A percentile compares a stretch with the other conserved stretches of the same genome.
phyloP scores from a whole-genome alignment of 2,113 vertebrate genomes.

The Apteryx owenii region DNA sequence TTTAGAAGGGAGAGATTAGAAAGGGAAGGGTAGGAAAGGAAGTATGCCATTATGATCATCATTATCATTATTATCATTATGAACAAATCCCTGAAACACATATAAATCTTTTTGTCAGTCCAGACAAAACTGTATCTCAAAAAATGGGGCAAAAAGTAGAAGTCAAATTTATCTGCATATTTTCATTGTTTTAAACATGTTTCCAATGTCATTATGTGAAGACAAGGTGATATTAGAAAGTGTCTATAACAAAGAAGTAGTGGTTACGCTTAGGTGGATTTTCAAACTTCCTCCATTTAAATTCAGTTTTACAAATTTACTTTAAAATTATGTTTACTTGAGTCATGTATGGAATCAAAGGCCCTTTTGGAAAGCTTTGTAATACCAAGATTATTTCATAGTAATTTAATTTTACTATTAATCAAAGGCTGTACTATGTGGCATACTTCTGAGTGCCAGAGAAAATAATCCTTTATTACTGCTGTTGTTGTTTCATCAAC shows the following conservation, averaged over 20 bases:
- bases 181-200: background rate
- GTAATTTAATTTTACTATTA: slow-evolving; percentile 58
- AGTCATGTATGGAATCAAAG: slow-evolving; percentile 49
- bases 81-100: background rate
- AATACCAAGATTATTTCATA: slow-evolving; percentile 61
- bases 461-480: slow-evolving; percentile 55
- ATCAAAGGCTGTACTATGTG: slow-evolving; percentile 34
- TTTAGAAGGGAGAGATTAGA: background rate
- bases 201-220: background rate
- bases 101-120: background rate
- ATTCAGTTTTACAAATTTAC: slow-evolving; percentile 16
- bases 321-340: slow-evolving; percentile 28
- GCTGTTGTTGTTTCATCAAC: slow-evolving; percentile 51
- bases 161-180: background rate
- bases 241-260: background rate
- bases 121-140: background rate
- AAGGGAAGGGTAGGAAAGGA: background rate
- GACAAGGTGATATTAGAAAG: background rate
- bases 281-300: background rate
- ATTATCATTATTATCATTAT: background rate
- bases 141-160: background rate
- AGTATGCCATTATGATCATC: background rate
- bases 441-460: background rate
- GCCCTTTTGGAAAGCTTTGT: slow-evolving; percentile 38
- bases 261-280: background rate